phyloP scores from a whole-genome alignment of 1,140 invertebrate genomes.

The Lysiphlebus fabarum region DNA sequence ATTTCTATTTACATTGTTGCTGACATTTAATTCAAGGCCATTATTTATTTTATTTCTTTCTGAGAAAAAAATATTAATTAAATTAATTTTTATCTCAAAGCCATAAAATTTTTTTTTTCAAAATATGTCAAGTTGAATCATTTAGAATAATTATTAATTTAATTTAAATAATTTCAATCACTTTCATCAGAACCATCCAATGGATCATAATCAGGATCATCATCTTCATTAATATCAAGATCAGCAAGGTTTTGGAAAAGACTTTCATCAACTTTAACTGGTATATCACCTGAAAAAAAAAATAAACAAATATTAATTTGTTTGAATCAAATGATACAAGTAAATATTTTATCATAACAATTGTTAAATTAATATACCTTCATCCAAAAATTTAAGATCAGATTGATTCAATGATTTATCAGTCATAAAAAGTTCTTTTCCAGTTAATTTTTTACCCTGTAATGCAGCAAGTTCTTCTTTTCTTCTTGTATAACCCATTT shows the following conservation, averaged over 20 bases:
- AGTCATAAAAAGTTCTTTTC: constrained; percentile 86
- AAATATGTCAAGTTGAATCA: too few species aligned
- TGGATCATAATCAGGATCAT: constrained; percentile 62
- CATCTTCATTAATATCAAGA: constrained; percentile 71
- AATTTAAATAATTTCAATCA: constrained; percentile 30
- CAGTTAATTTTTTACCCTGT: constrained; percentile 73
- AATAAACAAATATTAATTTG: not conserved
- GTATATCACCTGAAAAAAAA: constrained; percentile 65
- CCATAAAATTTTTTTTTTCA: too few species aligned
- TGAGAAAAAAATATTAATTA: too few species aligned
- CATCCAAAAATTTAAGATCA: constrained; percentile 91
- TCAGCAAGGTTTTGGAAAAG: constrained; percentile 91
- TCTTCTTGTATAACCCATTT: constrained; percentile 76
- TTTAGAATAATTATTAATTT: too few species aligned
- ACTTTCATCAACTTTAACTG: constrained; percentile 89
- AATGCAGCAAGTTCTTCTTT: constrained; percentile 68
- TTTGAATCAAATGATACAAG: not conserved
- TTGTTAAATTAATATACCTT: constrained; percentile 61
- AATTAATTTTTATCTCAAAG: too few species aligned
- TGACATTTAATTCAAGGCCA: too few species aligned
- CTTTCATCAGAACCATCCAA: constrained; percentile 35
- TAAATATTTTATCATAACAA: constrained; percentile 18
- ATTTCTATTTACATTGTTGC: too few species aligned
- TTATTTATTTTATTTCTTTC: too few species aligned
- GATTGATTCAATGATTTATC: constrained; percentile 92